Evolutionary conservation across 2,888 invertebrate species (phyloP).

Genomic region (Pollenia griseotomentosa): DNA sequence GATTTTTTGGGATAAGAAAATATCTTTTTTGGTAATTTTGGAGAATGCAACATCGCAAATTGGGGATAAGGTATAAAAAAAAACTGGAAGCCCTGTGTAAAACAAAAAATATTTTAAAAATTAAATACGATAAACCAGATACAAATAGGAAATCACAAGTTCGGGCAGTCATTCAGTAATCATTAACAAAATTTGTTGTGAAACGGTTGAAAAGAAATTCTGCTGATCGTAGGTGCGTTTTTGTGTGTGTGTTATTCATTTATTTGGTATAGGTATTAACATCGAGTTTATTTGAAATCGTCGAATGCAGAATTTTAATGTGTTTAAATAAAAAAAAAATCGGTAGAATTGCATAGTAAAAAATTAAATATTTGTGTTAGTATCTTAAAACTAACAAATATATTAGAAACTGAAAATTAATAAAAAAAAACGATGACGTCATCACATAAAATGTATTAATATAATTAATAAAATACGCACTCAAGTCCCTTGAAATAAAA

Average conservation of each 20-base stretch:
- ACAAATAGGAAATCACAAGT: constrained; percentile 34
- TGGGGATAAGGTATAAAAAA: too few relatives aligned
- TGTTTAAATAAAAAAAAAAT: constrained; percentile 7
- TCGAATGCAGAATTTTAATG: background rate
- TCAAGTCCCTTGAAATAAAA: constrained; percentile 19
- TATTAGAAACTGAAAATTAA: background rate
- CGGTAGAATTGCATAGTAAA: background rate
- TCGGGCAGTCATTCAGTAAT: constrained; percentile 35
- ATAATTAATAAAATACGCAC: constrained; percentile 20
- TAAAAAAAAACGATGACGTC: constrained; percentile 47
- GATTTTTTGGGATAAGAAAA: too few relatives aligned
- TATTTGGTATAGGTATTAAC: constrained; percentile 5
- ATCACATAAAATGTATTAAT: constrained; percentile 39
- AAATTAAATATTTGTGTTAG: background rate
- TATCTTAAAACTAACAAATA: background rate
- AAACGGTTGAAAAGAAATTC: constrained; percentile 40
- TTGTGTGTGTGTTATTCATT: constrained; percentile 32
- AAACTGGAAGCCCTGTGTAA: too few relatives aligned
- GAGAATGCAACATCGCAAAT: too few relatives aligned
- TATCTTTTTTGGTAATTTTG: too few relatives aligned
- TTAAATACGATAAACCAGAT: constrained; percentile 16
- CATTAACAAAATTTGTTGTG: constrained; percentile 51
- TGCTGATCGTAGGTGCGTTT: constrained; percentile 35
- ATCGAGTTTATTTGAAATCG: background rate
- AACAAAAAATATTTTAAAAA: too few relatives aligned